Evolutionary conservation across 2,888 invertebrate genomes (phyloP), one percentile per base, ranked within the genome.

Genomic region (Hirtodrosophila cameraria): DNA sequence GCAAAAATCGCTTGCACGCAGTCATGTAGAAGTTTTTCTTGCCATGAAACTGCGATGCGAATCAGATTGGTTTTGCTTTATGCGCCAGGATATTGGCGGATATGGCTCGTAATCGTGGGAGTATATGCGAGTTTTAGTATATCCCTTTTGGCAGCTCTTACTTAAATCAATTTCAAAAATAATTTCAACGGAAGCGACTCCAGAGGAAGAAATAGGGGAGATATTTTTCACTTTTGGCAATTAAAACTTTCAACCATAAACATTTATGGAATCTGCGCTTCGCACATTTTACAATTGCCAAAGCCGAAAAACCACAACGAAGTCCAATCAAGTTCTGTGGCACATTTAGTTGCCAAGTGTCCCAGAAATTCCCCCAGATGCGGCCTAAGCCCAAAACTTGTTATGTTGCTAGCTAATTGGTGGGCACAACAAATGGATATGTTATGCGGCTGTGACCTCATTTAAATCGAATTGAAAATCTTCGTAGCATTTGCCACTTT

Each of bases 291-390:
- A 52, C 42, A 52, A 39, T 50, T 65, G 59, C 38, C 48, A 28
- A 28, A 35, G 38, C 20, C 52, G n/a, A 33, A 50, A 50, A 58
- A 66, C 78, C 85, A 61, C 79, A 77, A 62, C 59, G 69, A 65
- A 76, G 86, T 80, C 57, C 77, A 79, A 79, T 79, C 74, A 84
- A 72, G 59, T 60, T 69, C 46, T 73, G 85, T 52, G 82, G 69
- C 61, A 53, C 63, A 77, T 55, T 85, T 84, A 86, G 86, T 86
- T 86, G 65, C 74, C 81, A 23, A 27, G n/a, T 25, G 12, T 45
- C 61, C 49, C 53, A 11, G 16, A 18, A 15, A 5, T 3, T 3
- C 7, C n/a, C 41, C 9, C 12, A 7, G 5, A 20, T 3, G 23
- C 23, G n/a, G n/a, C n/a, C n/a, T n/a, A n/a, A n/a, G n/a, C n/a